Base-by-base conservation (phyloP, 1,140 invertebrate species). In the Samia ricini region DNA sequence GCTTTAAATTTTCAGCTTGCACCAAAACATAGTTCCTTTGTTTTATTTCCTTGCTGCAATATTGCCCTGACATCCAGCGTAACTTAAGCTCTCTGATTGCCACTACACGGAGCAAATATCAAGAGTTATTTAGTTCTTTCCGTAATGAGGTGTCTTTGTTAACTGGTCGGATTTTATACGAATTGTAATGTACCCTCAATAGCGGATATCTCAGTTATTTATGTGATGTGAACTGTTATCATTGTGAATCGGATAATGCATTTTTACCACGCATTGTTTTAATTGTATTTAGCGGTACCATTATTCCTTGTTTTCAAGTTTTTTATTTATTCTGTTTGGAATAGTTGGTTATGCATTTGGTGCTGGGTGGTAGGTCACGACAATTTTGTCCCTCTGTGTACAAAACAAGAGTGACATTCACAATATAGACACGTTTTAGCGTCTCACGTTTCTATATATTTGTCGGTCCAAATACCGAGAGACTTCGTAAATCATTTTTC, bases 31-130 rank as follows among this genome's bases (percentile, higher is more conserved):
- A 12, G n/a, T 57, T 58, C 64, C 59, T 61, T 66, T 66, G 64
- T 66, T 61, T 57, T 58, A 60, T 63, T 67, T 62, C 56, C 51
- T 60, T 60, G 33, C 61, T 60, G 65, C 61, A 63, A 63, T 67
- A 63, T 67, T 60, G 51, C 57, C 24, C 60, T 67, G 60, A 61
- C 56, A 63, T 63, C 65, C 65, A 67, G 52, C 42, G 21, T 67
- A 67, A 67, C 56, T 67, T 60, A 56, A 67, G 56, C 65, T 20
- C 60, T 10, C 22, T 63, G 60, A 60, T 63, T 67, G 60, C 60
- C 51, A 63, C 61, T 63, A 63, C 48, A 67, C 50, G 51, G n/a
- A 36, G 56, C 22, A 48, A 60, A 56, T 42, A 56, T 67, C 49
- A 60, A 60, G 61, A 56, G 50, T 60, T 67, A 67, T 63, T 60